Conservation (phyloP, 1,140 invertebrate genomes). For the Nasonia longicornis region DNA sequence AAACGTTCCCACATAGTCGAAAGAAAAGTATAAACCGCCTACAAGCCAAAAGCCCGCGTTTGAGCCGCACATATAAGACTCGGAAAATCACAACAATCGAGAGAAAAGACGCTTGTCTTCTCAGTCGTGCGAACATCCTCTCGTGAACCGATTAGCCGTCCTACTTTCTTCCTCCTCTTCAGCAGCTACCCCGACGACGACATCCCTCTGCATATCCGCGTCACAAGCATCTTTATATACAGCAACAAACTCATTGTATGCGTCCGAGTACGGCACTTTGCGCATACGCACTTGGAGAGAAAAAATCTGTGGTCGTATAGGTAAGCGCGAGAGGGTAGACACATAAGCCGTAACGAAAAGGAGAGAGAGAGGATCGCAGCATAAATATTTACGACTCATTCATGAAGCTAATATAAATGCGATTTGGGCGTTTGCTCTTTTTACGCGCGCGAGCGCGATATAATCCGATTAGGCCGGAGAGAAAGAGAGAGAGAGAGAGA, state of each 20-base stretch:
- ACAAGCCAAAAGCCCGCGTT: neutral
- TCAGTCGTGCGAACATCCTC: slow-evolving; percentile 58
- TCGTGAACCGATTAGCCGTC: slow-evolving; percentile 64
- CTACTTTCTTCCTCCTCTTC: slow-evolving; percentile 51
- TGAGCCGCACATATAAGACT: neutral
- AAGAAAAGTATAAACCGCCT: neutral
- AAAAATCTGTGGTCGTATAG: neutral
- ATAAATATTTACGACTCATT: slow-evolving; percentile 71
- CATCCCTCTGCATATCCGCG: neutral
- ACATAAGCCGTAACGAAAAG: neutral
- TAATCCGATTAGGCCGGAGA: slow-evolving; percentile 61
- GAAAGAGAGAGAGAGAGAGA: slow-evolving; percentile 12
- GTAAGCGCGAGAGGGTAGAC: neutral
- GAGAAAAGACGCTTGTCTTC: too few relatives aligned
- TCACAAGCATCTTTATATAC: neutral
- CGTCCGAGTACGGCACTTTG: neutral
- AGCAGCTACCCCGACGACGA: slow-evolving; percentile 39
- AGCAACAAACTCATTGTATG: neutral
- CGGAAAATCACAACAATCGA: neutral
- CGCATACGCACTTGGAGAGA: neutral
- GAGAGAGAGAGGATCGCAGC: slow-evolving; percentile 53
- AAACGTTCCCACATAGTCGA: neutral
- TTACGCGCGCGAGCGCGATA: slow-evolving; percentile 59
- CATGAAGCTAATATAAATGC: slow-evolving; percentile 70
- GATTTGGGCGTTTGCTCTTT: slow-evolving; percentile 70